phyloP scores from a whole-genome alignment of 2,113 vertebrate species.

The Pampusana beccarii region DNA sequence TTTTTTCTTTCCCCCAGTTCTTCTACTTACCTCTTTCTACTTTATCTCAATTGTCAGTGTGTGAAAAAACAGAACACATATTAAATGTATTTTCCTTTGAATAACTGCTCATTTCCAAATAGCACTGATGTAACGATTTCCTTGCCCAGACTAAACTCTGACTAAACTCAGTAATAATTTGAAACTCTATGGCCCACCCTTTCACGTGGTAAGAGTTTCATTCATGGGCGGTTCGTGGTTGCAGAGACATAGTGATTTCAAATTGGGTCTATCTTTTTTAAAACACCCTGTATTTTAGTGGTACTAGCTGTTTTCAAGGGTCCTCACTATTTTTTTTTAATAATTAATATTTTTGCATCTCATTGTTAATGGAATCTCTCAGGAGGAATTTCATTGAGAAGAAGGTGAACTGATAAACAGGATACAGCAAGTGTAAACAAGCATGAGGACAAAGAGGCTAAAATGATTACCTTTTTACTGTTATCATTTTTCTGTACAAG shows the following conservation, averaged over 20 bases:
- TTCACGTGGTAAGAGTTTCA: too few species aligned
- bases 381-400: not conserved
- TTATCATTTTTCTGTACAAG: not conserved
- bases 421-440: not conserved
- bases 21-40: not conserved
- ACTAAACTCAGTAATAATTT: too few species aligned
- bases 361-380: not conserved
- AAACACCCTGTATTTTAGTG: not conserved
- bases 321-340: not conserved
- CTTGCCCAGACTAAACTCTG: not conserved
- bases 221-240: too few species aligned
- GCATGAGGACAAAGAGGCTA: not conserved
- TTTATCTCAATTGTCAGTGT: not conserved
- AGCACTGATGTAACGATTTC: not conserved
- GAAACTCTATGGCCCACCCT: too few species aligned
- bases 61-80: not conserved
- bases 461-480: not conserved
- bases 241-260: too few species aligned
- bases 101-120: not conserved
- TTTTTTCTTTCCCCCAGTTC: not conserved
- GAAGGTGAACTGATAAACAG: not conserved
- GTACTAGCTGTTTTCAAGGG: not conserved
- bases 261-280: too few species aligned
- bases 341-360: not conserved
- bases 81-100: not conserved